Evolutionary conservation across 2,113 vertebrate species (phyloP), one percentile per base, ranked within the genome.

Genomic region (Agapornis roseicollis): DNA sequence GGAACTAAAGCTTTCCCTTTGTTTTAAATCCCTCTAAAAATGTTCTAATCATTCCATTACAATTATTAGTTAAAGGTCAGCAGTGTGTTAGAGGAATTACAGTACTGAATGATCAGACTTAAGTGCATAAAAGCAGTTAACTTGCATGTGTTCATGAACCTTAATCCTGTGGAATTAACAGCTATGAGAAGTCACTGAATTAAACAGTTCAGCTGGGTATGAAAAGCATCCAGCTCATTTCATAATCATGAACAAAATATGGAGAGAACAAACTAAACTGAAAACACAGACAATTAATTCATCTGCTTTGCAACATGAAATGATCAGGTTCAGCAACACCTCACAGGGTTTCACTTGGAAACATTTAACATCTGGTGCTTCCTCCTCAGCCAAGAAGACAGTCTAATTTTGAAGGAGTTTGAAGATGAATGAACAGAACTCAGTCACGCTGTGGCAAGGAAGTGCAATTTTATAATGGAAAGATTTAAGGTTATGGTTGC

Each of bases 401-500:
- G 33, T 13, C 82, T 71, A 65, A 68, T 69, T 80, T 50, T 69
- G 64, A 86, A 95, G 65, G 80, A 92, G 56, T 61, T 46, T 85
- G 82, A 91, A 80, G 94, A 87, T 3, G 1, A 93, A 94, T 90
- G 94, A 96, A 66, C 50, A 81, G 84, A 79, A 56, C 72, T 91
- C 91, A 46, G 78, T 88, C 79, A 73, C 13, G 7, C 1, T 49
- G 66, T 31, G 5, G 37, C 42, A 77, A 68, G 83, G 68, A 91
- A 82, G 72, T 2, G 56, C 93, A 80, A 85, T 88, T 90, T 93
- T 72, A 49, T 58, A 87, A 93, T 8, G 10, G 50, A 77, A 95
- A 96, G 94, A 97, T 90, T 96, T 91, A 97, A 90, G 82, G 76
- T 87, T 96, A 83, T 37, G 86, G 80, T 71, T 90, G 79, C 74